phyloP scores from a whole-genome alignment of 2,888 invertebrate genomes.

The Buathra laborator region DNA sequence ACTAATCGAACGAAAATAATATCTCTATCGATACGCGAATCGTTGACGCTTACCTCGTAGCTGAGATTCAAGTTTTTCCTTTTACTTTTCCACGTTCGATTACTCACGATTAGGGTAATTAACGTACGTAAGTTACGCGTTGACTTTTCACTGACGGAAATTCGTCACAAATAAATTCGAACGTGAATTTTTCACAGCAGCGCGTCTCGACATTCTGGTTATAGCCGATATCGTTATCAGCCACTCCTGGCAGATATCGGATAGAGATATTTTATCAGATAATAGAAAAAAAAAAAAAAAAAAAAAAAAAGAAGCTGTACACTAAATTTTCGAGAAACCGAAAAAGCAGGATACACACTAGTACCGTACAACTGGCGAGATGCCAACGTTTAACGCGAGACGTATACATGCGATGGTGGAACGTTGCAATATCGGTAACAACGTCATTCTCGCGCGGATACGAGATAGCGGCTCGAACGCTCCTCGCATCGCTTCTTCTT shows the following conservation, averaged over 20 bases:
- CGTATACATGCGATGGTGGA: neutral
- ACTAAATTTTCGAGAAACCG: slow-evolving; percentile 35
- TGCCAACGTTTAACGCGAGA: neutral
- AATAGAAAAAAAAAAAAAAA: slow-evolving; percentile 56
- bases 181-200: slow-evolving; percentile 25
- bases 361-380: slow-evolving; percentile 3
- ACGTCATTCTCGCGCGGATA: slow-evolving; percentile 42
- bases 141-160: slow-evolving; percentile 2
- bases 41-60: slow-evolving; percentile 46
- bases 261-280: slow-evolving; percentile 64
- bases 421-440: slow-evolving; percentile 25
- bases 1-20: no score
- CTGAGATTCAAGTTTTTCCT: neutral
- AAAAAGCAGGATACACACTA: neutral
- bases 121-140: neutral
- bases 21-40: neutral
- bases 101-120: neutral
- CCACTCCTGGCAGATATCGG: slow-evolving; percentile 67
- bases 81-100: neutral
- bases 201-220: slow-evolving; percentile 51
- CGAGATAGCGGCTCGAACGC: slow-evolving; percentile 52
- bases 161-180: slow-evolving; percentile 38
- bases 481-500: slow-evolving; percentile 39
- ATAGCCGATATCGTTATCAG: slow-evolving; percentile 67
- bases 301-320: slow-evolving; percentile 39